Evolutionary conservation across 2,797 vertebrate genomes (phyloP).

Genomic region (Lacerta bilineata): DNA sequence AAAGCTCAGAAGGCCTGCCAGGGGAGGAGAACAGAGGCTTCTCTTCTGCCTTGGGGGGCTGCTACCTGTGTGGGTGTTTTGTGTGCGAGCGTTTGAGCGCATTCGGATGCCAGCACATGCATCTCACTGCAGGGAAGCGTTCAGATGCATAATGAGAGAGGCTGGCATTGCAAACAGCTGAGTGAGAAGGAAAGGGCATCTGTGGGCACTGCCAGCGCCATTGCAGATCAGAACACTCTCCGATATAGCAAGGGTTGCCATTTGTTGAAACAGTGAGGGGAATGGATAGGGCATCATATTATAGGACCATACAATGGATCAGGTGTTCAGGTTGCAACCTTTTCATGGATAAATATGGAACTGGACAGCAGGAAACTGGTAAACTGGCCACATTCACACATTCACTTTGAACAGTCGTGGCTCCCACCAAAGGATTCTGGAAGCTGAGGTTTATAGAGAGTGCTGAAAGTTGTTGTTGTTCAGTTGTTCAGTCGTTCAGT

Average conservation of each 20-base stretch:
- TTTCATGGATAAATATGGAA: neutral
- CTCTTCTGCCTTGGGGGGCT: neutral
- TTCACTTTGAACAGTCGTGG: too few species aligned
- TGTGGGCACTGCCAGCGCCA: neutral
- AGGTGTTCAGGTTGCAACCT: neutral
- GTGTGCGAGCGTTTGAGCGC: neutral
- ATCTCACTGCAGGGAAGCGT: too few species aligned
- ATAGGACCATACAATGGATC: neutral
- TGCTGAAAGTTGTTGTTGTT: too few species aligned
- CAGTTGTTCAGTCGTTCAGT: too few species aligned
- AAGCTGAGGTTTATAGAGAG: too few species aligned
- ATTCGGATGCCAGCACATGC: neutral
- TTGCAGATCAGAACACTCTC: neutral
- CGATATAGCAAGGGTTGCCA: neutral
- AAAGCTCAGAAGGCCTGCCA: neutral
- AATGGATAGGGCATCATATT: neutral
- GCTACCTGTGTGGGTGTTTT: constrained; percentile 18
- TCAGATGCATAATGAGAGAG: neutral
- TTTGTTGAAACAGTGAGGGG: neutral
- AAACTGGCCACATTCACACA: too few species aligned
- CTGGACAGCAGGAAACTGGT: neutral
- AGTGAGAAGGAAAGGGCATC: neutral
- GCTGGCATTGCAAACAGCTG: neutral
- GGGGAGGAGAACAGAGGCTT: neutral
- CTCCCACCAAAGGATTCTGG: too few species aligned